Evolutionary conservation across 2,888 invertebrate species (phyloP).

Genomic region (Lacanobia oleracea): DNA sequence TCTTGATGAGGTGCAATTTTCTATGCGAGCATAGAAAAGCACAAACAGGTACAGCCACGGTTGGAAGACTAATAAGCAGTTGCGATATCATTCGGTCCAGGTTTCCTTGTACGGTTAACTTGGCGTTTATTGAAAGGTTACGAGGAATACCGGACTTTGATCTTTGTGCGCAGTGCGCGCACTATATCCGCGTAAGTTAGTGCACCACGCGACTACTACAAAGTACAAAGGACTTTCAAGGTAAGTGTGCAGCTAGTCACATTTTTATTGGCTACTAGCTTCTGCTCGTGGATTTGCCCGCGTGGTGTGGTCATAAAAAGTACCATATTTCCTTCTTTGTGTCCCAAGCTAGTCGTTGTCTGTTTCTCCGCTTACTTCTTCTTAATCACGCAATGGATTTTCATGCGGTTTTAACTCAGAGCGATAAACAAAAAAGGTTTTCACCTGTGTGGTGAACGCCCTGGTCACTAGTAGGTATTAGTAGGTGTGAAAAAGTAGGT

Average conservation of each 20-base stretch:
- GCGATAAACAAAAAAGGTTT: background rate
- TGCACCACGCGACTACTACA: conserved; percentile 42
- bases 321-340: background rate
- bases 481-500: no score
- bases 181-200: conserved; percentile 51
- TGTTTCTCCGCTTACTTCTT: no score
- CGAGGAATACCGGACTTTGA: conserved; percentile 59
- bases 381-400: no score
- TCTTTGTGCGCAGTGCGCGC: conserved; percentile 53
- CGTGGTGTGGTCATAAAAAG: background rate
- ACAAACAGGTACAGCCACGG: conserved; percentile 16
- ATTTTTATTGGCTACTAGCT: conserved; percentile 55
- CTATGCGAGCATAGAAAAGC: no score
- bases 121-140: conserved; percentile 58
- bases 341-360: background rate
- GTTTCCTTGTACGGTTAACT: conserved; percentile 64
- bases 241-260: conserved; percentile 70
- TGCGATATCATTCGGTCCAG: conserved; percentile 48
- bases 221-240: conserved; percentile 76
- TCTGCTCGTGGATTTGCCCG: background rate
- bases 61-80: conserved; percentile 38
- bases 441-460: no score
- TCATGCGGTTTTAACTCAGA: background rate
- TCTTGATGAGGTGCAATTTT: conserved; percentile 30
- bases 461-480: no score